Evolutionary conservation across 2,797 vertebrate genomes (phyloP), one percentile per base, ranked within the genome.

Genomic region (Loris lydekkerianus): DNA sequence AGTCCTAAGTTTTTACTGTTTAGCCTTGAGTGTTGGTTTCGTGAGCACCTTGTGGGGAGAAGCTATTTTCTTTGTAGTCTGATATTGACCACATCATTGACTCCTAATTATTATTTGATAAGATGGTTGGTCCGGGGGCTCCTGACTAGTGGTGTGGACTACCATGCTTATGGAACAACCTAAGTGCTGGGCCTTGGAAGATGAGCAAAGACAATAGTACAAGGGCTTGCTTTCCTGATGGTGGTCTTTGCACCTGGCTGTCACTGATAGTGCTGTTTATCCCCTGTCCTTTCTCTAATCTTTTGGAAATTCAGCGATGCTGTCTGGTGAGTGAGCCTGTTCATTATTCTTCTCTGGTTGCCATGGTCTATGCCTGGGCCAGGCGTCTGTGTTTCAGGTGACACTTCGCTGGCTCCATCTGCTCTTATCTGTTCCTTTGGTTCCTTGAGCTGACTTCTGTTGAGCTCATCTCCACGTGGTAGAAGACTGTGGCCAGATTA

Each of bases 1-100:
- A 78, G 34, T 31, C 84, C 65, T 61, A 11, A 81, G 31, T 37
- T 70, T 89, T 92, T 84, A 87, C 58, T 25, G 29, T 60, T 90
- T 43, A 83, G 86, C 20, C 8, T 76, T 27, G 20, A 13, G 20
- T 78, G 56, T 63, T 75, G 58, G 67, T 96, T 87, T 63, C 20
- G 3, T 89, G 61, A 86, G 25, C 1, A 29, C 80, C 63, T 75
- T n/a, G 3, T 11, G 27, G 31, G 23, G 78, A 95, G 69, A 72
- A 21, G 27, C 18, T 70, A 31, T 67, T 86, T 53, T 82, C 90
- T 90, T 70, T 90, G 61, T 56, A 17, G 43, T 73, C n/a, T 25
- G 67, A 67, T 60, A 31, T 43, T 53, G 17, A 34, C 69, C 27
- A 53, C 18, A 65, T 60, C 70, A 37, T 5, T 75, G 43, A 46